These are phyloP conservation scores for Molossus molossus DNA, from an alignment of 2,797 vertebrate genomes.

Conservation along the genomic window DNA sequence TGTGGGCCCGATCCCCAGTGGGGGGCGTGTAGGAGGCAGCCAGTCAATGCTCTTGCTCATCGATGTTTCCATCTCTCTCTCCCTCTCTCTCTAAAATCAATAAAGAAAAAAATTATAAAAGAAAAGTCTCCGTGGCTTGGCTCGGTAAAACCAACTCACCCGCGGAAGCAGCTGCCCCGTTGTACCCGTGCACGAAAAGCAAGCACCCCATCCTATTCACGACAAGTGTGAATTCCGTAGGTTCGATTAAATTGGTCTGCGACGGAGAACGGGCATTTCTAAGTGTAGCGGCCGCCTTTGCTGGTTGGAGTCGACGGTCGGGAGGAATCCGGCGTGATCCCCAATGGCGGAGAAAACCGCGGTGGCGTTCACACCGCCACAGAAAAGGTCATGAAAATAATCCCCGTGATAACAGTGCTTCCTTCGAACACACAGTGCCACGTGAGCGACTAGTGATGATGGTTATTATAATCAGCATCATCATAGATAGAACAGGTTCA, in stretches of 20 bases:
- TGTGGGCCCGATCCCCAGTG: too few relatives aligned
- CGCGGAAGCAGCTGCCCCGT: background rate
- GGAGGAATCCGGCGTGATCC: background rate
- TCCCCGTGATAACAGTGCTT: slow-evolving; percentile 27
- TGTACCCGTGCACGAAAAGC: background rate
- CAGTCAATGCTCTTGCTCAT: too few relatives aligned
- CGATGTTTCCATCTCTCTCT: too few relatives aligned
- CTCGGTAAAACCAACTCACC: background rate
- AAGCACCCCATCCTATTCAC: slow-evolving; percentile 19
- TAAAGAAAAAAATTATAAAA: too few relatives aligned
- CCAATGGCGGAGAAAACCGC: slow-evolving; percentile 9
- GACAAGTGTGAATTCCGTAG: slow-evolving; percentile 37
- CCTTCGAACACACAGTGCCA: slow-evolving; percentile 16
- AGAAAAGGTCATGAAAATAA: slow-evolving; percentile 61
- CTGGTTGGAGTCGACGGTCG: slow-evolving; percentile 48
- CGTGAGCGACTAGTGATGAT: background rate
- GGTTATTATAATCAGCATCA: slow-evolving; percentile 16
- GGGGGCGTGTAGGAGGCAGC: too few relatives aligned
- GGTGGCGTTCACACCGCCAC: slow-evolving; percentile 32
- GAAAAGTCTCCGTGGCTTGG: background rate
- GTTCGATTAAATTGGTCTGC: background rate
- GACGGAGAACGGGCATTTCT: slow-evolving; percentile 3
- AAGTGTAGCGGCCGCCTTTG: slow-evolving; percentile 44
- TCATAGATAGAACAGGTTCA: slow-evolving; percentile 35
- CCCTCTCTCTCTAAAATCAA: too few relatives aligned